phyloP scores from a whole-genome alignment of 2,888 invertebrate species.

The Idaea dimidiata region DNA sequence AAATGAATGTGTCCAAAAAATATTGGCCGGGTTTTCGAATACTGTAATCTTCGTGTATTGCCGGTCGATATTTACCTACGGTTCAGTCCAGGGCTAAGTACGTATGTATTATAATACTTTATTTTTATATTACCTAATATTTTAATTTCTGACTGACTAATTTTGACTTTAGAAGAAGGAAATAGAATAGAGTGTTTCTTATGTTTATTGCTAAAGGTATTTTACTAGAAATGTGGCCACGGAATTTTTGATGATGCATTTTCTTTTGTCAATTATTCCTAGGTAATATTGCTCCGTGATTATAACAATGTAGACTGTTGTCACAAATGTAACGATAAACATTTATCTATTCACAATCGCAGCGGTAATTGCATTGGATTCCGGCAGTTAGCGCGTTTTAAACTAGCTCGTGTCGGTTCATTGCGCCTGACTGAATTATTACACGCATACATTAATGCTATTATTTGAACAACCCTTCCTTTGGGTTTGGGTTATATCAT shows the following conservation, averaged over 20 bases:
- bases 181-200: no score
- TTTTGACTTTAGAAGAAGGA: no score
- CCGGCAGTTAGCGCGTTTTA: conserved; percentile 40
- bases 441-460: neutral
- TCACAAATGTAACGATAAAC: neutral
- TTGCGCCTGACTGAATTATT: conserved; percentile 26
- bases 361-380: neutral
- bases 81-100: no score
- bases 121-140: no score
- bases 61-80: no score
- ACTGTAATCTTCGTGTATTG: neutral
- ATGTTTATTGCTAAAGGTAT: no score
- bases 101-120: no score
- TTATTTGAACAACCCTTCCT: neutral
- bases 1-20: neutral
- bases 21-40: neutral
- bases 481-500: neutral
- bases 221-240: no score
- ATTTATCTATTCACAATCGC: conserved; percentile 1
- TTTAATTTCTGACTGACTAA: no score
- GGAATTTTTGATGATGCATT: no score
- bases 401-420: conserved; percentile 46
- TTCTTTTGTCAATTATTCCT: no score
- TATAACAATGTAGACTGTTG: neutral
- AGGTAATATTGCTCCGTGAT: neutral